Percentiles rank a stretch among this genome's conserved stretches.
phyloP scores from a whole-genome alignment of 2,888 invertebrate genomes.

The Ernsta delagoae region DNA sequence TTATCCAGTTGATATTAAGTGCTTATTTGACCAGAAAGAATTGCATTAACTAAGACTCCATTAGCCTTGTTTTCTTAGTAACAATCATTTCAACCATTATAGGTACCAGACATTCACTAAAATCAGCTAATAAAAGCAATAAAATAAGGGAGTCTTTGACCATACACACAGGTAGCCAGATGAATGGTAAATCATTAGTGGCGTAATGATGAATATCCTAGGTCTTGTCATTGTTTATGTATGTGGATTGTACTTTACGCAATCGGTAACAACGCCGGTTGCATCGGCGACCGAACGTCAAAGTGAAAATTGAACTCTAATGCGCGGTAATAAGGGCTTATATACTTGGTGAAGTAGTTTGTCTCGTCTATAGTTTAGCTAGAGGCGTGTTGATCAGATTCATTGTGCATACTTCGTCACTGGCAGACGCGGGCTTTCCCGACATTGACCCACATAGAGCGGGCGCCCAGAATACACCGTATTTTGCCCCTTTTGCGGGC shows the following conservation, averaged over 20 bases:
- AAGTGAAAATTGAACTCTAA: constrained; percentile 57
- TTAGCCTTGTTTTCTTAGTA: too few species aligned
- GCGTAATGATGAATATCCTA: too few species aligned
- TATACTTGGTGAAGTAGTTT: constrained; percentile 52
- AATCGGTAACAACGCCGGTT: not conserved
- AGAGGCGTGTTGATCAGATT: constrained; percentile 83
- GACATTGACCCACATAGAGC: constrained; percentile 86
- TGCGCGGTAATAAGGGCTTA: constrained; percentile 52
- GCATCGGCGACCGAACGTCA: not conserved
- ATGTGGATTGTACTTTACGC: not conserved
- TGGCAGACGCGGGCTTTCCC: constrained; percentile 85
- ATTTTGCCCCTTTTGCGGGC: constrained; percentile 86
- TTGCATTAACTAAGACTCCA: too few species aligned
- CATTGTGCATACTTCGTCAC: constrained; percentile 85
- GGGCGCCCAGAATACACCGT: constrained; percentile 85
- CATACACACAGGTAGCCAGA: not conserved
- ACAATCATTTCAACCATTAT: too few species aligned
- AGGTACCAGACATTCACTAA: too few species aligned
- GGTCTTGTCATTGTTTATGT: not conserved
- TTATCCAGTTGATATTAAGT: too few species aligned
- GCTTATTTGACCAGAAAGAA: too few species aligned
- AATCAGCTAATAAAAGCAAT: too few species aligned
- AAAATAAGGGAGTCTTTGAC: too few species aligned
- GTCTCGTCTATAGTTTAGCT: constrained; percentile 73
- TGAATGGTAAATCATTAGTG: too few species aligned